phyloP scores from a whole-genome alignment of 2,888 invertebrate species.

The Eupithecia tripunctaria region DNA sequence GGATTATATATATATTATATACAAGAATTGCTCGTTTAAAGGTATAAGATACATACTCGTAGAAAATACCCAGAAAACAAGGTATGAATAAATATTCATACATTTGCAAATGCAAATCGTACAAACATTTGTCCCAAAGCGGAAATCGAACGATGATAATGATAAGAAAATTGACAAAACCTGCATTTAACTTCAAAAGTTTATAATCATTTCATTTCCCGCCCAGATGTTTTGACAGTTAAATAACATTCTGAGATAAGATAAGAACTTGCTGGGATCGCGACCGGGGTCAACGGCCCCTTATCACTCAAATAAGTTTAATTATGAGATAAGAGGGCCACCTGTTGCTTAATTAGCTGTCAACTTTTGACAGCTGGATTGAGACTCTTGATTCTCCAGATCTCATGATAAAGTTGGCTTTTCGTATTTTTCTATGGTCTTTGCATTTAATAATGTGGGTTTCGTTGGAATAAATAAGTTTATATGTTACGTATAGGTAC shows the following conservation, averaged over 20 bases:
- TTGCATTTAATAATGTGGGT: too few species aligned
- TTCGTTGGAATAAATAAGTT: too few species aligned
- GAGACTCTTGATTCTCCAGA: neutral
- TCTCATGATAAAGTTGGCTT: neutral
- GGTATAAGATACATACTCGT: too few species aligned
- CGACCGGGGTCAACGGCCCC: neutral
- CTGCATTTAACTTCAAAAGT: neutral
- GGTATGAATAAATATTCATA: too few species aligned
- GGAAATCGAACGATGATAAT: too few species aligned
- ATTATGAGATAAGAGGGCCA: neutral
- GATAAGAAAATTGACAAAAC: neutral
- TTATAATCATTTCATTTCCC: neutral
- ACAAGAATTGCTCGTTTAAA: too few species aligned
- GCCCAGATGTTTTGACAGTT: neutral
- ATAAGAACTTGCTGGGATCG: neutral
- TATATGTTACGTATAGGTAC: too few species aligned
- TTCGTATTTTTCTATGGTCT: too few species aligned
- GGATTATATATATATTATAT: too few species aligned
- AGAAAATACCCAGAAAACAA: too few species aligned
- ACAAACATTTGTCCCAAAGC: too few species aligned
- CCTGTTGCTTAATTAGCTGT: conserved; percentile 5
- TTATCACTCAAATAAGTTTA: conserved; percentile 3
- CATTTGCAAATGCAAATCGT: too few species aligned
- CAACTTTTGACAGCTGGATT: neutral
- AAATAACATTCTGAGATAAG: neutral